These are phyloP conservation scores for Euwallacea similis DNA, from an alignment of 1,140 invertebrate species.

Conservation along the genomic window DNA sequence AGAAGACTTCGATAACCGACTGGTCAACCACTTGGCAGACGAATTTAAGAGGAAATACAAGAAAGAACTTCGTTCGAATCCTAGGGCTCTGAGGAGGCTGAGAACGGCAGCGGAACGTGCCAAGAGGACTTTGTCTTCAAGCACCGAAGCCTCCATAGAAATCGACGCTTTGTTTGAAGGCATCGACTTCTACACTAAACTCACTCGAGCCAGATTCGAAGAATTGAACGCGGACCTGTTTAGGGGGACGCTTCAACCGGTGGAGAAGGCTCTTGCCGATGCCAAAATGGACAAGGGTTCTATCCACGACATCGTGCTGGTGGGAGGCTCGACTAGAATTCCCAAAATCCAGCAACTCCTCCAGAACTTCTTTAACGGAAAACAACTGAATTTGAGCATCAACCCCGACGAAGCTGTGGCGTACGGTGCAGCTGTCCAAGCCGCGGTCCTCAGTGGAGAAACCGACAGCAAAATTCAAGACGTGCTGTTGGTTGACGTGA, in stretches of 20 bases:
- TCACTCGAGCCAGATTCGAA: slow-evolving; percentile 83
- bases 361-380: slow-evolving; percentile 64
- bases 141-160: slow-evolving; percentile 71
- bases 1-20: slow-evolving; percentile 83
- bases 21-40: slow-evolving; percentile 73
- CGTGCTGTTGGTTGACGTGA: slow-evolving; percentile 73
- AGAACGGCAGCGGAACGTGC: slow-evolving; percentile 73
- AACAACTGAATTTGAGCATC: slow-evolving; percentile 61
- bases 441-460: slow-evolving; percentile 70
- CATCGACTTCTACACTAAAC: slow-evolving; percentile 83
- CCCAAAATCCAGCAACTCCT: slow-evolving; percentile 64
- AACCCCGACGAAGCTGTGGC: slow-evolving; percentile 75
- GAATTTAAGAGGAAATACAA: slow-evolving; percentile 87
- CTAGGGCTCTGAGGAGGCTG: slow-evolving; percentile 74
- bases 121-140: slow-evolving; percentile 68
- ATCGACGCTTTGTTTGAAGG: slow-evolving; percentile 77
- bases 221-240: slow-evolving; percentile 86
- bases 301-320: slow-evolving; percentile 68
- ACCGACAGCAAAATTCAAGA: slow-evolving; percentile 70
- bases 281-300: slow-evolving; percentile 73
- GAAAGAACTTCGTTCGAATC: slow-evolving; percentile 74
- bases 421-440: slow-evolving; percentile 66
- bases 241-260: slow-evolving; percentile 66
- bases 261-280: slow-evolving; percentile 73
- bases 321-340: slow-evolving; percentile 74